phyloP scores from a whole-genome alignment of 2,797 vertebrate species.

The Sebastes jordani region DNA sequence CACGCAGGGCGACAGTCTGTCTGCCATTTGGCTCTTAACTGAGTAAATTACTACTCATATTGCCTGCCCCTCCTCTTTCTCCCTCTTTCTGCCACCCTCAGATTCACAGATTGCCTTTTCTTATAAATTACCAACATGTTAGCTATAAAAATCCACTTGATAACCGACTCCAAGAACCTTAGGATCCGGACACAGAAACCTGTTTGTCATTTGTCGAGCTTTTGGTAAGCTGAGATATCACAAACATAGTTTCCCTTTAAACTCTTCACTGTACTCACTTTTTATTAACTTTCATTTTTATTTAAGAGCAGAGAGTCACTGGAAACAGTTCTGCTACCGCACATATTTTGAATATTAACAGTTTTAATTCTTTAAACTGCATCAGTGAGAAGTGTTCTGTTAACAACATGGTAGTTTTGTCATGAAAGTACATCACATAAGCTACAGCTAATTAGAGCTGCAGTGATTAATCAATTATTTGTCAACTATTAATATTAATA shows the following conservation, averaged over 20 bases:
- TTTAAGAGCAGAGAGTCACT: neutral
- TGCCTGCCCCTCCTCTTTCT: slow-evolving; percentile 64
- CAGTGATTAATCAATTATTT: too few species aligned
- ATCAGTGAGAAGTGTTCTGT: neutral
- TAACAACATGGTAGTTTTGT: neutral
- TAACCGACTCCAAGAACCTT: slow-evolving; percentile 57
- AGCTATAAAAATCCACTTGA: slow-evolving; percentile 74
- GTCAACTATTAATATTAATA: too few species aligned
- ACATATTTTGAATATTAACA: neutral
- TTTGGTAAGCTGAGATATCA: slow-evolving; percentile 31
- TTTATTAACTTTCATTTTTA: neutral
- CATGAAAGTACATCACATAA: neutral
- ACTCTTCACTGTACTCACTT: slow-evolving; percentile 2
- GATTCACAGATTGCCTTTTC: slow-evolving; percentile 78
- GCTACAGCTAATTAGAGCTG: neutral
- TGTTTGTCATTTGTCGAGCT: slow-evolving; percentile 41
- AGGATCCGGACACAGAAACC: slow-evolving; percentile 38
- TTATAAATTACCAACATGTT: slow-evolving; percentile 81
- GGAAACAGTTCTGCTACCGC: neutral
- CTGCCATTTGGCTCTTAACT: slow-evolving; percentile 93
- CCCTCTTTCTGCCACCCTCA: slow-evolving; percentile 67
- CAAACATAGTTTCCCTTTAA: neutral
- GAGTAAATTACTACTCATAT: slow-evolving; percentile 89
- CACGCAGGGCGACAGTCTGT: slow-evolving; percentile 96
- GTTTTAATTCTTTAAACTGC: neutral